Evolutionary conservation across 2,113 vertebrate genomes (phyloP).

Genomic region (Cavia aperea): DNA sequence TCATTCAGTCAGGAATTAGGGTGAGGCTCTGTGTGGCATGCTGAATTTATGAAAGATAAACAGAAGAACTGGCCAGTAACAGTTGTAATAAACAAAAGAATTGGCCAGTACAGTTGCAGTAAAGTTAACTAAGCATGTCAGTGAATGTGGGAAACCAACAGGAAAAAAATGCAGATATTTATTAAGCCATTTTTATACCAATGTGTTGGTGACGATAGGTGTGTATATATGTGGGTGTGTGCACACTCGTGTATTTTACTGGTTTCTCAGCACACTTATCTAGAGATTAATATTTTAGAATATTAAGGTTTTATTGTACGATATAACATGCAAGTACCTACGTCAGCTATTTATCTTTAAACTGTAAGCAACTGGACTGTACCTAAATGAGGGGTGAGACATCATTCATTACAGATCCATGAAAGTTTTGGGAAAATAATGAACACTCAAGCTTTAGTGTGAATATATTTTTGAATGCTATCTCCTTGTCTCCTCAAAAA

Average conservation of each 20-base stretch:
- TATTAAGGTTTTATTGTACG: neutral
- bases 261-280: neutral
- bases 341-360: neutral
- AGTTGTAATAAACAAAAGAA: neutral
- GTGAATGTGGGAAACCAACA: slow-evolving; percentile 14
- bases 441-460: neutral
- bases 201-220: neutral
- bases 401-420: neutral
- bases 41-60: neutral
- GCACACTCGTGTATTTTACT: neutral
- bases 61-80: neutral
- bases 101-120: neutral
- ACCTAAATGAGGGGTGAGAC: neutral
- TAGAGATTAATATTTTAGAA: neutral
- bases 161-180: neutral
- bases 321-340: neutral
- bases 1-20: neutral
- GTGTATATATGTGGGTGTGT: neutral
- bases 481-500: neutral
- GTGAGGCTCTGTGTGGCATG: neutral
- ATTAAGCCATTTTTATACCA: neutral
- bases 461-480: neutral
- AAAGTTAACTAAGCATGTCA: neutral
- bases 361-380: neutral
- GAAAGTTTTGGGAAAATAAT: neutral